Evolutionary conservation across 2,888 invertebrate species (phyloP), one percentile per base, ranked within the genome.

Genomic region (Phragmatobia fuliginosa): DNA sequence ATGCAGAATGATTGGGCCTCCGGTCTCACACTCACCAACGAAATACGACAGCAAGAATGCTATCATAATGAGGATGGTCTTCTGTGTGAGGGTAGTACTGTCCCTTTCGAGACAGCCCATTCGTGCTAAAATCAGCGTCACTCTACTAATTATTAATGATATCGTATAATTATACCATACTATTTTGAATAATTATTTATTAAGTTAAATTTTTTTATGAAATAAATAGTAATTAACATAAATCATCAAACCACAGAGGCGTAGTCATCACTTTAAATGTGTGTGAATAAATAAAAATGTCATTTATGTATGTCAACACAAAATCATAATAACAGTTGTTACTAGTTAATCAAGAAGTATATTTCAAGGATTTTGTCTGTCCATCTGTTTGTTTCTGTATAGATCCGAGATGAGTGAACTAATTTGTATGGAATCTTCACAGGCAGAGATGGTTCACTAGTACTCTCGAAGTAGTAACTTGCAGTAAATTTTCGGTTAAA

Each of bases 211-310:
- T 49, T 52, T 60, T 60, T 36, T 49, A 28, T 66, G n/a, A 49
- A 60, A 45, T 32, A 56, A 58, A 62, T 41, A 68, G 33, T 62
- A 2, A 56, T 36, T 64, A 36, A 32, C 31, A 28, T 59, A 32
- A 68, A 25, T 68, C 58, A 58, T n/a, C 0, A 31, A 45, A 58
- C 58, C 59, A 33, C 63, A 59, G 16, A 58, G 21, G 8, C 38
- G 33, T 59, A n/a, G 63, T 62, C 45, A 45, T n/a, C n/a, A n/a
- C n/a, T n/a, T n/a, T 11, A 33, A n/a, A 45, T 45, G 8, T 21
- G 45, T 1, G 21, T 21, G 21, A 2, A 45, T 6, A 45, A 2
- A 45, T 6, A 45, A 0, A 45, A 45, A 5, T 38, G 11, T 11
- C 5, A 14, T 38, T 2, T 38, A 1, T 45, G 41, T 45, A 18